Conservation (phyloP, 1,140 invertebrate genomes). For the Papilio xuthus region DNA sequence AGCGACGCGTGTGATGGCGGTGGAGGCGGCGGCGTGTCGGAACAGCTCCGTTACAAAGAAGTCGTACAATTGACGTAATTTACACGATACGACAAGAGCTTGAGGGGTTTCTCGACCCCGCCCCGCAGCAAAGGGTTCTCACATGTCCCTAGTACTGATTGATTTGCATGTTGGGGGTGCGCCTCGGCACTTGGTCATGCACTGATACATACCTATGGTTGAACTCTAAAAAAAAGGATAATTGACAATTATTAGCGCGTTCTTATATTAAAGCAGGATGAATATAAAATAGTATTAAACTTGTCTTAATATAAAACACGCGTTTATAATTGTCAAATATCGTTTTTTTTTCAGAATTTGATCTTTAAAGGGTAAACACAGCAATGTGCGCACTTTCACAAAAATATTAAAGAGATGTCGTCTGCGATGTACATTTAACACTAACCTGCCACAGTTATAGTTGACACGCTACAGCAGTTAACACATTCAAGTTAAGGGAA, state of each 20-base stretch:
- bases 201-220: too few species aligned
- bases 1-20: too few species aligned
- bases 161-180: background rate
- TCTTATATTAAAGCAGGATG: too few species aligned
- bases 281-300: too few species aligned
- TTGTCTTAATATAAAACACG: too few species aligned
- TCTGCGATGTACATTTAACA: background rate
- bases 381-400: background rate
- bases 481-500: background rate
- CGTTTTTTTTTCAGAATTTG: too few species aligned
- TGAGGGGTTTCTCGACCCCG: background rate
- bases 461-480: background rate
- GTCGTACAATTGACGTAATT: background rate
- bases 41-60: background rate
- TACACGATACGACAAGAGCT: background rate
- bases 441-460: background rate
- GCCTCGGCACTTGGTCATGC: too few species aligned
- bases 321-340: too few species aligned
- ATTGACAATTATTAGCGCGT: too few species aligned
- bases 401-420: background rate
- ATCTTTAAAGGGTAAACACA: too few species aligned
- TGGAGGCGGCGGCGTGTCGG: background rate
- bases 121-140: background rate
- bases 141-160: background rate
- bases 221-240: too few species aligned